Percentiles rank a stretch among this genome's conserved stretches.
Conservation (phyloP, 2,888 invertebrate species). For the Dysmachus trigonus region DNA sequence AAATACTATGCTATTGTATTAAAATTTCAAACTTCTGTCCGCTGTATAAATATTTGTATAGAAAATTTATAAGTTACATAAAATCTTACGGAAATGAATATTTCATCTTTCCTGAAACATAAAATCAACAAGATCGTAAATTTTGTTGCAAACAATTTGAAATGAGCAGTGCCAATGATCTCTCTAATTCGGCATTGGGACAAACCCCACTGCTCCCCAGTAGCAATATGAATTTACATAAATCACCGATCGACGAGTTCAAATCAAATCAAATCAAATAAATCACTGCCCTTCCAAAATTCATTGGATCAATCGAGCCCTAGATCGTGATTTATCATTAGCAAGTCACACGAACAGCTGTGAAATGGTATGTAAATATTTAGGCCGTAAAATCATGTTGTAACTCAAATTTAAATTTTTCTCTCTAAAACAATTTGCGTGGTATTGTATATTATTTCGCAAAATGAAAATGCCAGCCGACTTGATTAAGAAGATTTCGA, state of each 20-base stretch:
- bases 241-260: neutral
- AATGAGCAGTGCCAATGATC: neutral
- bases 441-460: neutral
- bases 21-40: neutral
- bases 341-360: neutral
- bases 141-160: neutral
- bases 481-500: neutral
- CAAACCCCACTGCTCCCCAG: neutral
- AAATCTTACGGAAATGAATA: neutral
- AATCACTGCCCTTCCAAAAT: neutral
- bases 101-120: neutral
- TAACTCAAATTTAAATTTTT: neutral
- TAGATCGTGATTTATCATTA: neutral
- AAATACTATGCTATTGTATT: neutral
- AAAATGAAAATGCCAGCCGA: neutral
- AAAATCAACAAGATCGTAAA: neutral
- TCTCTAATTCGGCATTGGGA: neutral
- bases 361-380: neutral
- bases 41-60: neutral
- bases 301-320: neutral
- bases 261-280: neutral
- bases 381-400: neutral
- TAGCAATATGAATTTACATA: neutral
- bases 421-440: neutral
- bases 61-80: neutral